Evolutionary conservation across 92 coral and sea anemone species (phyloP).

Genomic region (Palythoa grandis): DNA sequence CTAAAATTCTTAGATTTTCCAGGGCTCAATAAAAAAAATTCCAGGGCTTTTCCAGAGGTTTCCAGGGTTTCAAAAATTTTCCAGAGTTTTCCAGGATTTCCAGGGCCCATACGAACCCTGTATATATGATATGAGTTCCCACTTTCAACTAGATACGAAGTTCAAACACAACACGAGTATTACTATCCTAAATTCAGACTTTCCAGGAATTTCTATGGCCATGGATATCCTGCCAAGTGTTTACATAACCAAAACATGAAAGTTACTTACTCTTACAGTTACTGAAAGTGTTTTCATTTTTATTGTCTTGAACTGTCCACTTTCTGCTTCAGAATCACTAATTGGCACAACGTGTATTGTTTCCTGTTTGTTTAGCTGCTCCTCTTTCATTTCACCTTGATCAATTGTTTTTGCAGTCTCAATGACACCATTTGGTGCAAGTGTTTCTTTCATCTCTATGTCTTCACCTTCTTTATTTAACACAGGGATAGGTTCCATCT

Average conservation of each 20-base stretch:
- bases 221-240: neutral
- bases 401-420: neutral
- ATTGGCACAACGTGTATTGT: slow-evolving; percentile 28
- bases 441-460: neutral
- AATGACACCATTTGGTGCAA: neutral
- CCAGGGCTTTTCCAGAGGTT: no score
- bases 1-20: no score
- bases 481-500: neutral
- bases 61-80: no score
- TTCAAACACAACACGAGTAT: no score
- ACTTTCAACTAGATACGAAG: no score
- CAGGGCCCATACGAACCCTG: no score
- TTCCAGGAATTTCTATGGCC: no score
- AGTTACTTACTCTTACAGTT: slow-evolving; percentile 22
- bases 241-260: neutral
- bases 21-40: no score
- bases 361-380: neutral
- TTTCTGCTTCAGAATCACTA: slow-evolving; percentile 18
- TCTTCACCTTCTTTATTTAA: neutral
- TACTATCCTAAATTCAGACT: no score
- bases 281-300: slow-evolving; percentile 35
- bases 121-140: no score
- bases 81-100: no score
- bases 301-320: neutral
- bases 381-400: neutral